Conservation (phyloP, 2,113 vertebrate genomes). For the Cryptotis parvus region DNA sequence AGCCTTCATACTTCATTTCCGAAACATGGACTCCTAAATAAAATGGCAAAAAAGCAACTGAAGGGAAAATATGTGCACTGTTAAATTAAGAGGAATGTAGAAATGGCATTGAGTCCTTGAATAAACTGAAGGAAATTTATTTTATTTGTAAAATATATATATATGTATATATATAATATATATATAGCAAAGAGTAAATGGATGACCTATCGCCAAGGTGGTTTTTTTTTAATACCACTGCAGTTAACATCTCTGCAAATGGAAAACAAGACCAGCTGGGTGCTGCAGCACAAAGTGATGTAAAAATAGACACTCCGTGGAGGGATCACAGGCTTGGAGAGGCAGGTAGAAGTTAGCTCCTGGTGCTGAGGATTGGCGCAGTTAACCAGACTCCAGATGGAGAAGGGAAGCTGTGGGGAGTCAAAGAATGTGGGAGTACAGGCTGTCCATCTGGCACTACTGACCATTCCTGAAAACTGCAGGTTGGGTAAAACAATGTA, state of each 20-base stretch:
- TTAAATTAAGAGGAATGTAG: not conserved
- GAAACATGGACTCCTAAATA: not conserved
- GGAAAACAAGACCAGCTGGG: constrained; percentile 57
- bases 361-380: constrained; percentile 36
- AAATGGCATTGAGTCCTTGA: not conserved
- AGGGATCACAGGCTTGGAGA: not conserved
- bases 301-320: constrained; percentile 68
- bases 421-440: not conserved
- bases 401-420: constrained; percentile 41
- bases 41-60: constrained; percentile 11
- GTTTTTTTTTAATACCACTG: constrained; percentile 17
- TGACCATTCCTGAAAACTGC: constrained; percentile 38
- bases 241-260: constrained; percentile 46
- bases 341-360: constrained; percentile 61
- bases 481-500: constrained; percentile 5
- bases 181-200: constrained; percentile 3
- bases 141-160: not conserved
- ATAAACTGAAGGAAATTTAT: not conserved
- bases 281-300: constrained; percentile 36
- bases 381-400: constrained; percentile 74
- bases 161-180: too few relatives aligned
- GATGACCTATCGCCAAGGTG: not conserved
- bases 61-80: not conserved
- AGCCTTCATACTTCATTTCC: not conserved
- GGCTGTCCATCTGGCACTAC: constrained; percentile 72